phyloP scores from a whole-genome alignment of 2,113 vertebrate genomes.

The Cyprinodon tularosa region DNA sequence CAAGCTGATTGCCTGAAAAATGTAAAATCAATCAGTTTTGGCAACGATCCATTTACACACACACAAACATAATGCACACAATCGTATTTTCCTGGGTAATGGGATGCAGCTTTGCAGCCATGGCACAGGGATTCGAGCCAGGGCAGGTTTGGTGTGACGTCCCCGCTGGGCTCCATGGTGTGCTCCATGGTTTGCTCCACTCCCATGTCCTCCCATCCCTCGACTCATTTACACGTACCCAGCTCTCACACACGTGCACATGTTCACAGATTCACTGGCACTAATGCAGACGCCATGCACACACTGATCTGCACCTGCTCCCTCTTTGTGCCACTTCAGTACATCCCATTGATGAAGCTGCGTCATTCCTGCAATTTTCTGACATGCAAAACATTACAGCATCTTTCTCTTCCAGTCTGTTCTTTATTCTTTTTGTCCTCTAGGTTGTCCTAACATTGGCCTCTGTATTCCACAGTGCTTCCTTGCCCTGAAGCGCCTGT shows the following conservation, averaged over 20 bases:
- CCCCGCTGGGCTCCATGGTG: conserved; percentile 70
- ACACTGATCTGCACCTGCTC: conserved; percentile 68
- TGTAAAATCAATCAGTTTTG: conserved; percentile 18
- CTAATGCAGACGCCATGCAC: conserved; percentile 8
- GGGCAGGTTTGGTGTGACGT: conserved; percentile 57
- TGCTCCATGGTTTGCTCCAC: conserved; percentile 34
- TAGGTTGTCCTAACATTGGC: conserved; percentile 43
- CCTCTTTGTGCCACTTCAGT: conserved; percentile 72
- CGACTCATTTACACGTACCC: conserved; percentile 50
- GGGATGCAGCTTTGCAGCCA: conserved; percentile 59
- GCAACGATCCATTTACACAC: conserved; percentile 57
- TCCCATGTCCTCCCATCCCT: conserved; percentile 46
- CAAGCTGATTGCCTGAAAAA: neutral
- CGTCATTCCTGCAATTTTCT: conserved; percentile 42
- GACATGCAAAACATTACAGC: conserved; percentile 10
- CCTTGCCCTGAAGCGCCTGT: conserved; percentile 48
- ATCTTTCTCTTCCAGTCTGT: conserved; percentile 17
- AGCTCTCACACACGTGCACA: conserved; percentile 36
- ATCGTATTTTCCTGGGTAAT: conserved; percentile 50
- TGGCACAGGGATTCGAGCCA: conserved; percentile 54
- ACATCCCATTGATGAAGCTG: conserved; percentile 77
- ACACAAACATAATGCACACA: conserved; percentile 21
- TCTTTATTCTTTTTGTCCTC: conserved; percentile 44
- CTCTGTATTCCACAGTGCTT: conserved; percentile 41
- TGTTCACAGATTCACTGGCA: conserved; percentile 34